These are phyloP conservation scores for Drosophila tani DNA, from an alignment of 1,140 invertebrate genomes.

Conservation along the genomic window DNA sequence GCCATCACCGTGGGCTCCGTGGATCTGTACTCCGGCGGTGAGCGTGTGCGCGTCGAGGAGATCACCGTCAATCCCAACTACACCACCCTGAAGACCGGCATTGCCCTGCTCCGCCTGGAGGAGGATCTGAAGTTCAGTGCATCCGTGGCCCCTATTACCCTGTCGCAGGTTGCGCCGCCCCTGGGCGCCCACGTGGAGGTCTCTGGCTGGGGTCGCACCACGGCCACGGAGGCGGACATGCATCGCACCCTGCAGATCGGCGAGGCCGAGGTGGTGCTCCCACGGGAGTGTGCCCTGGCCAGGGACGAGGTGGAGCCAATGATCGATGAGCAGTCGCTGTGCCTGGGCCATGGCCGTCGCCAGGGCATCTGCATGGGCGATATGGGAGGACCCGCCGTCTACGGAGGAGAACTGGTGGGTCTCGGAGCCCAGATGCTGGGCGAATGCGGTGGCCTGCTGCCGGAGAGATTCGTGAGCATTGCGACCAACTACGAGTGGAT, in stretches of 20 bases:
- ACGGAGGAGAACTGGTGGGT: constrained; percentile 52
- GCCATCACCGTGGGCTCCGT: constrained; percentile 60
- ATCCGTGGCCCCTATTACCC: constrained; percentile 47
- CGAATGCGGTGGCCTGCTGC: constrained; percentile 68
- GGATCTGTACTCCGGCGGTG: constrained; percentile 68
- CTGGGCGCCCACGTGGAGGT: constrained; percentile 52
- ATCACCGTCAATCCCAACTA: constrained; percentile 71
- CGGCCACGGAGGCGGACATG: constrained; percentile 53
- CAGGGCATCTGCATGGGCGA: constrained; percentile 74
- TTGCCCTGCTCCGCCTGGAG: constrained; percentile 67
- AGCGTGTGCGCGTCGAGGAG: constrained; percentile 58
- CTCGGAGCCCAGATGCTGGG: constrained; percentile 59
- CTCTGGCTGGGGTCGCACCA: constrained; percentile 74
- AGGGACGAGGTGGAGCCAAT: not conserved
- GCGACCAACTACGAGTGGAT: constrained; percentile 69
- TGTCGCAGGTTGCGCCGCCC: constrained; percentile 49
- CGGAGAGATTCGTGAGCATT: constrained; percentile 74
- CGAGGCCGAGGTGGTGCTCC: constrained; percentile 31
- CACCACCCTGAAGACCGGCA: constrained; percentile 53
- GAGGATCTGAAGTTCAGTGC: constrained; percentile 51
- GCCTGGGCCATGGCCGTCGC: constrained; percentile 58
- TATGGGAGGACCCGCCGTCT: constrained; percentile 74
- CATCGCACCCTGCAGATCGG: constrained; percentile 65
- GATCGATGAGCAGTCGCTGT: constrained; percentile 62
- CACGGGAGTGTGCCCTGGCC: constrained; percentile 33